phyloP scores from a whole-genome alignment of 2,888 invertebrate genomes.

The Drosophila nigritarsus region DNA sequence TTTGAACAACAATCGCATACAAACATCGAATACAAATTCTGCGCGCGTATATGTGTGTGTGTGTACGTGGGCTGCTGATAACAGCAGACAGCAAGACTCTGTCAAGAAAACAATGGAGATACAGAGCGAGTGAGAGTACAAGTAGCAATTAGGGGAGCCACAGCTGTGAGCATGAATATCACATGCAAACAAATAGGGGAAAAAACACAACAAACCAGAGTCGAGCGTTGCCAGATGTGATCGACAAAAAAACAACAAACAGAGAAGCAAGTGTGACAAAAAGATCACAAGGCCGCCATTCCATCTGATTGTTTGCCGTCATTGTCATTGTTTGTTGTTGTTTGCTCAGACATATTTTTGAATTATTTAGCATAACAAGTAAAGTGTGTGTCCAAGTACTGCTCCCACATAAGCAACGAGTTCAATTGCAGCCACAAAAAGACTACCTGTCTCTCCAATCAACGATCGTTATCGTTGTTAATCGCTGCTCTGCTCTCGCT shows the following conservation, averaged over 20 bases:
- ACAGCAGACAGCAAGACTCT: constrained; percentile 1
- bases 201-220: constrained; percentile 23
- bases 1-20: constrained; percentile 21
- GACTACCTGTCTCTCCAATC: constrained; percentile 19
- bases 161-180: constrained; percentile 26
- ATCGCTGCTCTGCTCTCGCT: constrained; percentile 21
- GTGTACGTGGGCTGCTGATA: constrained; percentile 17
- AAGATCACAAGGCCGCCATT: constrained; percentile 34
- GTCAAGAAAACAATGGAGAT: not conserved
- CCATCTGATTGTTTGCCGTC: constrained; percentile 36
- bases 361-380: constrained; percentile 17
- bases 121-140: not conserved
- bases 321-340: constrained; percentile 11
- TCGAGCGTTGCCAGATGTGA: constrained; percentile 33
- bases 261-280: constrained; percentile 5
- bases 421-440: constrained; percentile 9
- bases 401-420: constrained; percentile 7
- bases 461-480: constrained; percentile 33
- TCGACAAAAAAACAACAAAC: constrained; percentile 8
- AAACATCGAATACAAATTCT: constrained; percentile 12
- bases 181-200: not conserved
- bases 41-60: not conserved
- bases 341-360: not conserved
- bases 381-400: constrained; percentile 5
- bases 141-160: constrained; percentile 5